Conservation (phyloP, 2,797 vertebrate genomes). For the Astyanax mexicanus region DNA sequence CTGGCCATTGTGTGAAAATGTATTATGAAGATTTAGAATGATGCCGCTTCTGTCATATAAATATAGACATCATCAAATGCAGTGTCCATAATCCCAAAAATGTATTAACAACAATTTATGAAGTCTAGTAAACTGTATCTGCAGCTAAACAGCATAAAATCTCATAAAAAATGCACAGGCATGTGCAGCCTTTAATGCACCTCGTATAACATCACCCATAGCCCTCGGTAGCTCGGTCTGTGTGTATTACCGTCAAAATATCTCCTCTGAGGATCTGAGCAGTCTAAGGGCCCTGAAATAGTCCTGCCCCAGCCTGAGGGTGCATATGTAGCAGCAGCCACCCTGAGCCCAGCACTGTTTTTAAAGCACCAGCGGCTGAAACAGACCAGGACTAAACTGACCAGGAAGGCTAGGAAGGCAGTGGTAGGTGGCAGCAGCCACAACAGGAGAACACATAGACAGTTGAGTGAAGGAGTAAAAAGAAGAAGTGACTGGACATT, state of each 20-base stretch:
- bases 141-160: no score
- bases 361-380: neutral
- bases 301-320: slow-evolving; percentile 4
- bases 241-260: slow-evolving; percentile 6
- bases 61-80: neutral
- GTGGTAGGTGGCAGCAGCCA: neutral
- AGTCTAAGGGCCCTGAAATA: slow-evolving; percentile 13
- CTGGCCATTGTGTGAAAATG: neutral
- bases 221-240: slow-evolving; percentile 12
- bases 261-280: slow-evolving; percentile 9
- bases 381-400: slow-evolving; percentile 14
- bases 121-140: neutral
- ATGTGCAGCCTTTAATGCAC: slow-evolving; percentile 5
- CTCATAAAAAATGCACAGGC: slow-evolving; percentile 6
- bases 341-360: slow-evolving; percentile 1
- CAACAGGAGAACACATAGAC: slow-evolving; percentile 2
- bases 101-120: no score
- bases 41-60: neutral
- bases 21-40: neutral
- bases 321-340: slow-evolving; percentile 6
- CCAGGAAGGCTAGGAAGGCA: neutral
- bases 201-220: neutral
- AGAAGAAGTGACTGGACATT: slow-evolving; percentile 3
- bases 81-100: no score
- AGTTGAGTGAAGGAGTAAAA: neutral